Conservation (phyloP, 2,888 invertebrate genomes). For the Trissonchulus latispiculum region DNA sequence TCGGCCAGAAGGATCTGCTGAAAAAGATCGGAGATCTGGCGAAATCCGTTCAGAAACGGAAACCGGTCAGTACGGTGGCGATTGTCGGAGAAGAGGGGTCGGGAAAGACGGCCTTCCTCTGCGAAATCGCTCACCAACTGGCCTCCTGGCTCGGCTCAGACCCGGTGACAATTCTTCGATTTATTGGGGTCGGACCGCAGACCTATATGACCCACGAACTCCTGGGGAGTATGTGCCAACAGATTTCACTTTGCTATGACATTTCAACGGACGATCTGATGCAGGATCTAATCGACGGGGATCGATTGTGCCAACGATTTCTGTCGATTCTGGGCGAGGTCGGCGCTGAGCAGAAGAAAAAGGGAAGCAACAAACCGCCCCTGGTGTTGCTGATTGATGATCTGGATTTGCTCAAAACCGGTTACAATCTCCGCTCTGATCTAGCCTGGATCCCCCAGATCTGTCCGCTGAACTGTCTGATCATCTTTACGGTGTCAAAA, state of each 20-base stretch:
- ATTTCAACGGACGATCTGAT: background rate
- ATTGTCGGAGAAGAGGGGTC: slow-evolving; percentile 28
- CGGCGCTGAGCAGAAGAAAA: background rate
- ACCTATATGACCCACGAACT: slow-evolving; percentile 8
- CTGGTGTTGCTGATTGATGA: slow-evolving; percentile 39
- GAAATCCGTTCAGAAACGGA: background rate
- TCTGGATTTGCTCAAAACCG: slow-evolving; percentile 34
- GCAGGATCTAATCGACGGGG: background rate
- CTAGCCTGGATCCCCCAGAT: background rate
- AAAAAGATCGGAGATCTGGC: background rate
- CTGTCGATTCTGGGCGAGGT: background rate
- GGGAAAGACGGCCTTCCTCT: slow-evolving; percentile 32
- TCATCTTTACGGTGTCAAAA: background rate
- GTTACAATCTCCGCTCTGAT: slow-evolving; percentile 23
- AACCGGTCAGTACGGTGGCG: background rate
- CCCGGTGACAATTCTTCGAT: background rate
- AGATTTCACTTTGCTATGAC: slow-evolving; percentile 9
- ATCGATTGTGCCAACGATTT: background rate
- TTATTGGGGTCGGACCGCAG: background rate
- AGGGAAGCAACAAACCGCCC: slow-evolving; percentile 24
- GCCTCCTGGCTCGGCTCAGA: background rate
- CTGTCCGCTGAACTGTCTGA: background rate
- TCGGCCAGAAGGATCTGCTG: slow-evolving; percentile 11
- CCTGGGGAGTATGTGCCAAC: slow-evolving; percentile 5
- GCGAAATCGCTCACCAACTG: slow-evolving; percentile 33